These are phyloP conservation scores for Panulirus ornatus DNA, from an alignment of 1,140 invertebrate genomes.

Conservation along the genomic window DNA sequence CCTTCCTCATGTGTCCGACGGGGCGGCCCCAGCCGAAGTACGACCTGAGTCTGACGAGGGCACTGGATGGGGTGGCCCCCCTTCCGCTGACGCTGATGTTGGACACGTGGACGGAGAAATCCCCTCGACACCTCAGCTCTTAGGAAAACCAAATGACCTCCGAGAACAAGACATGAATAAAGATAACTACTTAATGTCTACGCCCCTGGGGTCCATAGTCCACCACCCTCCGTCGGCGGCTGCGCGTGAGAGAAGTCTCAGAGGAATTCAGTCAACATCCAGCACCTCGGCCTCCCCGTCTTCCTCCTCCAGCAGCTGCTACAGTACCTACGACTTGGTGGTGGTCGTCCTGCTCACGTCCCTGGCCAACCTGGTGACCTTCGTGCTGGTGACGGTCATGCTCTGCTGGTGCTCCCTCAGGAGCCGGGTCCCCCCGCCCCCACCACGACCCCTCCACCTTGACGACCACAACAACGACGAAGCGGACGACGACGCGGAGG, in stretches of 20 bases:
- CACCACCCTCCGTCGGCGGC: not conserved
- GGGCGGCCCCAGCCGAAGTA: conserved; percentile 17
- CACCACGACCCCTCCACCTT: conserved; percentile 19
- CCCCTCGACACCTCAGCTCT: not conserved
- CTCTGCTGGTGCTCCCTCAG: conserved; percentile 61
- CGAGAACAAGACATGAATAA: not conserved
- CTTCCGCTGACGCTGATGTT: not conserved
- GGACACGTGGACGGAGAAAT: not conserved
- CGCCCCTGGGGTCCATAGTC: not conserved
- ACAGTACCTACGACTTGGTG: conserved; percentile 60
- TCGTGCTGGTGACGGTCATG: conserved; percentile 50
- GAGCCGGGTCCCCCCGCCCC: not conserved
- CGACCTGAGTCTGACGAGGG: not conserved
- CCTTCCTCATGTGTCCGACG: not conserved
- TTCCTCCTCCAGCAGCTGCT: conserved; percentile 15
- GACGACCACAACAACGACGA: conserved; percentile 19
- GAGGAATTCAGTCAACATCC: not conserved
- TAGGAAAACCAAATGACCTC: not conserved
- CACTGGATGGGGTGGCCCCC: not conserved
- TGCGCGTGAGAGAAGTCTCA: not conserved
- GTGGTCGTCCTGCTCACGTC: conserved; percentile 54
- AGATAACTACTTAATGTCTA: no score
- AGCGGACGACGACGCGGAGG: conserved; percentile 41
- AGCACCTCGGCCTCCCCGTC: not conserved
- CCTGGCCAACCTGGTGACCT: conserved; percentile 51